These are phyloP conservation scores for Ochropleura plecta DNA, from an alignment of 2,888 invertebrate genomes.

Conservation along the genomic window DNA sequence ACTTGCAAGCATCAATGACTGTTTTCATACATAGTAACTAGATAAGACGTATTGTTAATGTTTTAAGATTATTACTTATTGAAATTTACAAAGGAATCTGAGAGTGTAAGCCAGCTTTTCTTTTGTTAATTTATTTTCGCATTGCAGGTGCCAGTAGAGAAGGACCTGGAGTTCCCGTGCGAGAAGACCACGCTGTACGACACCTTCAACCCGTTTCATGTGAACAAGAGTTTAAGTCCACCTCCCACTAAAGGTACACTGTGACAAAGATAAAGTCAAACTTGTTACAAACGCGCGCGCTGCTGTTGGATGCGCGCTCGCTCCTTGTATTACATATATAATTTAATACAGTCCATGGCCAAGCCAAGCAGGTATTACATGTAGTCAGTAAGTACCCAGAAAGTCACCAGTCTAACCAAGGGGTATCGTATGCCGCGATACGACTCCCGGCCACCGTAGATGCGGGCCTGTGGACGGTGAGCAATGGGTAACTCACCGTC, in stretches of 20 bases:
- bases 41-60: neutral
- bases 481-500: no score
- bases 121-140: no score
- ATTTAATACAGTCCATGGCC: no score
- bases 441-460: no score
- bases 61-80: neutral
- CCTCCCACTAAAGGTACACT: slow-evolving; percentile 86
- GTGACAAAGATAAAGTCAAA: neutral
- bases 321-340: no score
- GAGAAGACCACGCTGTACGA: slow-evolving; percentile 95
- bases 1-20: neutral
- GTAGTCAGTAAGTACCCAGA: no score
- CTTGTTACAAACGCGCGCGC: no score
- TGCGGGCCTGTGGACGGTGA: no score
- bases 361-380: no score
- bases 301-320: no score
- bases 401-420: no score
- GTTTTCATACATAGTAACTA: neutral
- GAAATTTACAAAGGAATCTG: neutral
- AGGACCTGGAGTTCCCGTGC: slow-evolving; percentile 96
- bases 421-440: no score
- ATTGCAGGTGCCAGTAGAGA: slow-evolving; percentile 94
- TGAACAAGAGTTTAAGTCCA: slow-evolving; percentile 92
- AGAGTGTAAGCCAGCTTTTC: neutral
- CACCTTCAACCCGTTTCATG: slow-evolving; percentile 96